Percentiles rank a stretch among this genome's conserved stretches.
These are phyloP conservation scores for Columbina picui DNA, from an alignment of 2,113 vertebrate genomes.

Conservation along the genomic window DNA sequence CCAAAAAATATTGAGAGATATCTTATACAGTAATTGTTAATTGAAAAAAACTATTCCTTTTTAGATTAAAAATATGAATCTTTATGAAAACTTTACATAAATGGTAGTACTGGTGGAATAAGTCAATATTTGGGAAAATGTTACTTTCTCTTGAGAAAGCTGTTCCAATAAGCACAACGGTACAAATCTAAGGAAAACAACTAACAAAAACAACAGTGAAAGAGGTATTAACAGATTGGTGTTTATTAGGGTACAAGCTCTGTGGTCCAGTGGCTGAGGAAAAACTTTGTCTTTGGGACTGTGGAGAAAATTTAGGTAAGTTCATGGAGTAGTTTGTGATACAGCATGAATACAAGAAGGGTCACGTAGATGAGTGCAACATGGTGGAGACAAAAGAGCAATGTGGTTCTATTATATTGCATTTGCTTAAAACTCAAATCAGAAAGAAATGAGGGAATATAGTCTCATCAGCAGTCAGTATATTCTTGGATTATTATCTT, in stretches of 20 bases:
- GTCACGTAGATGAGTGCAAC: not conserved
- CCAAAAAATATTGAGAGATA: not conserved
- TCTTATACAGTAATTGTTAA: not conserved
- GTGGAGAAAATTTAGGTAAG: not conserved
- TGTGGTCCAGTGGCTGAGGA: not conserved
- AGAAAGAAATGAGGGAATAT: not conserved
- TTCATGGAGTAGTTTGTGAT: not conserved
- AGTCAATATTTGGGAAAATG: not conserved
- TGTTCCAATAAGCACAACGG: not conserved
- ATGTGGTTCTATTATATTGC: not conserved
- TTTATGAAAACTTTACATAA: not conserved
- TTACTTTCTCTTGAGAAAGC: not conserved
- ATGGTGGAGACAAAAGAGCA: not conserved
- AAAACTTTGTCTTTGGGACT: not conserved
- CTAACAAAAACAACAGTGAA: not conserved
- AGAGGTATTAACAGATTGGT: not conserved
- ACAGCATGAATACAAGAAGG: not conserved
- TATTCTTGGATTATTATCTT: not conserved
- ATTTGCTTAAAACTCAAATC: not conserved
- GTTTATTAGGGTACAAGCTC: too few relatives aligned
- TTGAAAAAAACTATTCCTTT: not conserved
- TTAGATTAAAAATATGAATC: not conserved
- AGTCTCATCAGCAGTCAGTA: not conserved
- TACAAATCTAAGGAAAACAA: not conserved
- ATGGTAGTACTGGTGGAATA: not conserved